A percentile compares a stretch with the other conserved stretches of the same genome.
phyloP scores from a whole-genome alignment of 2,113 vertebrate species.

The Silurus asotus region DNA sequence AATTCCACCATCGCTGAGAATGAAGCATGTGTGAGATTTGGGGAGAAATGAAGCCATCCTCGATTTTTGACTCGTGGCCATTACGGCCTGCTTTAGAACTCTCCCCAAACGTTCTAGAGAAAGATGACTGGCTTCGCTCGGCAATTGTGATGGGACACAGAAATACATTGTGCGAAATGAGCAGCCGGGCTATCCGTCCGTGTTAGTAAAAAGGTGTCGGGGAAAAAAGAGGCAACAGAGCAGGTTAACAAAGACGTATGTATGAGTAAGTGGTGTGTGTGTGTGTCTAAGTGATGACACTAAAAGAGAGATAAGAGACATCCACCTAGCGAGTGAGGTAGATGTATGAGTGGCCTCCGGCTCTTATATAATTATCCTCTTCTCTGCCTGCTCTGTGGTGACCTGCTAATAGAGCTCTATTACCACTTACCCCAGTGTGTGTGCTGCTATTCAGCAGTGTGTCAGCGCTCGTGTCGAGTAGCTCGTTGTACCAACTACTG shows the following conservation, averaged over 20 bases:
- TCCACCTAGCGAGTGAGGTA: constrained; percentile 41
- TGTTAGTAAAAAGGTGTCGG: constrained; percentile 6
- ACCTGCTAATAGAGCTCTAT: constrained; percentile 56
- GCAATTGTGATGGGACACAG: constrained; percentile 22
- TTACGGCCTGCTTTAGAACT: constrained; percentile 45
- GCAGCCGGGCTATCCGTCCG: not conserved
- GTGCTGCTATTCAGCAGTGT: constrained; percentile 57
- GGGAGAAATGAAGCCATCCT: constrained; percentile 51
- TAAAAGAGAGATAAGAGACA: constrained; percentile 48
- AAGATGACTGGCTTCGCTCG: constrained; percentile 40
- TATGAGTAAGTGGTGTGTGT: constrained; percentile 34
- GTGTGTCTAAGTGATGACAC: constrained; percentile 34
- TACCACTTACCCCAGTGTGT: constrained; percentile 57
- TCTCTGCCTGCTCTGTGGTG: constrained; percentile 46
- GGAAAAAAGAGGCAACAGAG: not conserved
- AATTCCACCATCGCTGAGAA: constrained; percentile 48
- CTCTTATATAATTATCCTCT: constrained; percentile 50
- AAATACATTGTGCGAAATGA: not conserved
- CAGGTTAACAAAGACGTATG: constrained; percentile 20
- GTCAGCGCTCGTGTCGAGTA: constrained; percentile 67
- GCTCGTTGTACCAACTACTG: constrained; percentile 67
- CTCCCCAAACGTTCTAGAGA: constrained; percentile 42
- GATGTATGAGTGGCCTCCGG: constrained; percentile 45
- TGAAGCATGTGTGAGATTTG: constrained; percentile 42
- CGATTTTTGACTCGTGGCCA: constrained; percentile 28